Conservation (phyloP, 2,797 vertebrate species). For the Hippoglossus hippoglossus region DNA sequence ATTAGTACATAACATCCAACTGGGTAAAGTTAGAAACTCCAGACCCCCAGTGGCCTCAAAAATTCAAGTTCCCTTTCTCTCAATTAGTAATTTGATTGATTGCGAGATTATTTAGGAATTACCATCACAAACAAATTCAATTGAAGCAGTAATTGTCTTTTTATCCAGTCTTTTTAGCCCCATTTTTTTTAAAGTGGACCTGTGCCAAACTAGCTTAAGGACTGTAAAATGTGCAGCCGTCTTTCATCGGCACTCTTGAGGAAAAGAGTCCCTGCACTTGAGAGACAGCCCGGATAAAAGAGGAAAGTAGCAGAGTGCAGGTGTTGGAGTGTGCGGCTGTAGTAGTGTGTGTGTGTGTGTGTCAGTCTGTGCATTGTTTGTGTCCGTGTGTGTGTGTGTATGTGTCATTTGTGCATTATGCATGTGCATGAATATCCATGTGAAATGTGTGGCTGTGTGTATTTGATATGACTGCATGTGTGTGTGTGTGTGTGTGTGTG, state of each 20-base stretch:
- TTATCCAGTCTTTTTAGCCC: no score
- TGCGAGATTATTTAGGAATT: no score
- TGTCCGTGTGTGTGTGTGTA: background rate
- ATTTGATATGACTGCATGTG: background rate
- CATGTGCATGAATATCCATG: constrained; percentile 23
- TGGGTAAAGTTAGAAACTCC: no score
- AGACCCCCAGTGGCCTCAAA: no score
- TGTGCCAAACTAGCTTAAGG: background rate
- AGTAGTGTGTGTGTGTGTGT: background rate
- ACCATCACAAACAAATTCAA: background rate
- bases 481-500: background rate
- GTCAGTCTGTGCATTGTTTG: background rate
- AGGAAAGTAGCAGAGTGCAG: constrained; percentile 1
- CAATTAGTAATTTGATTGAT: no score
- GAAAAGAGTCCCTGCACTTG: background rate
- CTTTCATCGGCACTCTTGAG: background rate
- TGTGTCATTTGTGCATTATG: background rate
- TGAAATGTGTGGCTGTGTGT: constrained; percentile 2
- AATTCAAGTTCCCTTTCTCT: no score
- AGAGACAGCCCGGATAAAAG: background rate
- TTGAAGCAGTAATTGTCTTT: no score
- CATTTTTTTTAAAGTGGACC: no score
- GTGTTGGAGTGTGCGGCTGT: background rate
- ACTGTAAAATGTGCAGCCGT: background rate
- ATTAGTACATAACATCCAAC: no score